Evolutionary conservation across 2,113 vertebrate genomes (phyloP).

Genomic region (Colius striatus): DNA sequence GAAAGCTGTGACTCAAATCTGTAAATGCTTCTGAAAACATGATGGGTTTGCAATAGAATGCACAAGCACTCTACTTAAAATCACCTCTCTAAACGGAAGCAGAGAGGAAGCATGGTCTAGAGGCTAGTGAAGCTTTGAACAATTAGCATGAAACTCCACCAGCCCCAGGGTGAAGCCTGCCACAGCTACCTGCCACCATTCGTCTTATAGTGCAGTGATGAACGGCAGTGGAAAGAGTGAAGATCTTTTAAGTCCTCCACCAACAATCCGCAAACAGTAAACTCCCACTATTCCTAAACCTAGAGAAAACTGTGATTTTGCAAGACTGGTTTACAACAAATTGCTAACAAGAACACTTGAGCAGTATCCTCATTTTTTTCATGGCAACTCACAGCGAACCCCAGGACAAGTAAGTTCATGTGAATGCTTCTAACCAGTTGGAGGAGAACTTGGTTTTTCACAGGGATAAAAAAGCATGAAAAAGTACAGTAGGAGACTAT

Average conservation of each 20-base stretch:
- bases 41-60: conserved; percentile 16
- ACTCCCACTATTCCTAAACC: not conserved
- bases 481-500: conserved; percentile 9
- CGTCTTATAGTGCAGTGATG: not conserved
- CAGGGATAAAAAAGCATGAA: not conserved
- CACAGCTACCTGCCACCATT: not conserved
- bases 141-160: not conserved
- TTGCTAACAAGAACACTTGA: not conserved
- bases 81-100: not conserved
- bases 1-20: conserved; percentile 57
- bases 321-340: not conserved
- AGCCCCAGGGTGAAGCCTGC: not conserved
- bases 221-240: not conserved
- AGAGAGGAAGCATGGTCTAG: not conserved
- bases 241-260: not conserved
- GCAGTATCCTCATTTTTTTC: not conserved
- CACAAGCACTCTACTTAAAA: not conserved
- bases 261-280: not conserved
- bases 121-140: not conserved
- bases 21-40: conserved; percentile 51
- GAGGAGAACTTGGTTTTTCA: conserved; percentile 22
- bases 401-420: not conserved
- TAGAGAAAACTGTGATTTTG: not conserved
- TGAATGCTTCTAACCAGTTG: not conserved
- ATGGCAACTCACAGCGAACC: not conserved